phyloP scores from a whole-genome alignment of 2,113 vertebrate species.

The Thalassoma bifasciatum region DNA sequence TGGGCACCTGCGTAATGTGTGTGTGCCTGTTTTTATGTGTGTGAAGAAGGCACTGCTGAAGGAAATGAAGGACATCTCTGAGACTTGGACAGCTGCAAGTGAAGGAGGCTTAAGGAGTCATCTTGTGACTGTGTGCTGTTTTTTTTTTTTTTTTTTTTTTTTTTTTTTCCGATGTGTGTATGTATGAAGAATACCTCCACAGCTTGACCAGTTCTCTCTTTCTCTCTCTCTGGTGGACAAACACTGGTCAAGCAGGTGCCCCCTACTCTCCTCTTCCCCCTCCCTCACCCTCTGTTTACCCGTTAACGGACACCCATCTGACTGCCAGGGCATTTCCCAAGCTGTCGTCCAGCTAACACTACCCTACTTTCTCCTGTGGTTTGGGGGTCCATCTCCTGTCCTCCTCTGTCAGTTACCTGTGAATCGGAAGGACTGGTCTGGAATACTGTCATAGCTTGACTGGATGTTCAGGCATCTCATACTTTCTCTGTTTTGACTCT shows the following conservation, averaged over 20 bases:
- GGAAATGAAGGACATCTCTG: constrained; percentile 72
- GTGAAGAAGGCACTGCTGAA: constrained; percentile 27
- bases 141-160: constrained; percentile 15
- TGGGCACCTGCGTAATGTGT: constrained; percentile 44
- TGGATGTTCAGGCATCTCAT: constrained; percentile 24
- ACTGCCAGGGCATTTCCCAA: constrained; percentile 70
- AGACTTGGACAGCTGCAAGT: constrained; percentile 63
- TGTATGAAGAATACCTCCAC: constrained; percentile 79
- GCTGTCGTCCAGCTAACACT: constrained; percentile 66
- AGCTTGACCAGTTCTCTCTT: constrained; percentile 63
- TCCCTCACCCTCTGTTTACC: constrained; percentile 56
- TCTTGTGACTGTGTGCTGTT: constrained; percentile 38
- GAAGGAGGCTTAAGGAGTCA: constrained; percentile 59
- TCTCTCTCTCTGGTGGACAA: constrained; percentile 50
- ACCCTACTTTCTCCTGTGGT: constrained; percentile 42
- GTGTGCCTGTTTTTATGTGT: constrained; percentile 29
- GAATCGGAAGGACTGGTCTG: constrained; percentile 47
- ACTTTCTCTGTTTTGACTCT: constrained; percentile 16
- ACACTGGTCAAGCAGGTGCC: constrained; percentile 59
- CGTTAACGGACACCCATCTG: constrained; percentile 57
- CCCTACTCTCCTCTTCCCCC: not conserved
- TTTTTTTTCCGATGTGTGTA: constrained; percentile 6
- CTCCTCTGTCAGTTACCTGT: constrained; percentile 31
- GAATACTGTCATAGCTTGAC: constrained; percentile 41
- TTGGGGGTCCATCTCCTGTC: constrained; percentile 52